Conservation (phyloP, 2,797 vertebrate species). For the Setipinna tenuifilis region DNA sequence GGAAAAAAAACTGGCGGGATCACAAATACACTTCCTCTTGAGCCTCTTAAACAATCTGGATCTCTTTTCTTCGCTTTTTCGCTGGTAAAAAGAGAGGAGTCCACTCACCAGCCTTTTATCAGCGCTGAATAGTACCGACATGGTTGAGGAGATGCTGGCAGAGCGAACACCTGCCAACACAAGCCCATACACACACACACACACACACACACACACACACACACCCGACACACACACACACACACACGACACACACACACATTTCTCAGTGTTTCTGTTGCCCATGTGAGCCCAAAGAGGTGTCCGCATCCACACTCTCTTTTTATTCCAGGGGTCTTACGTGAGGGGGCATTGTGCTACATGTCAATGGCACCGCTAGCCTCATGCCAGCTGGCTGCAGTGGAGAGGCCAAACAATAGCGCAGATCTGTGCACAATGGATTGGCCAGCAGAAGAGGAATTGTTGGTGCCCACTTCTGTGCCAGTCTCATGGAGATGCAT, state of each 20-base stretch:
- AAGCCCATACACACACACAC: slow-evolving; percentile 8
- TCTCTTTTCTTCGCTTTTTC: slow-evolving; percentile 42
- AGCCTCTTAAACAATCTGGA: slow-evolving; percentile 68
- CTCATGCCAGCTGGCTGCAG: slow-evolving; percentile 75
- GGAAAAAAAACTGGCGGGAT: slow-evolving; percentile 13
- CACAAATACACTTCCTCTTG: slow-evolving; percentile 68
- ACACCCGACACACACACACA: neutral
- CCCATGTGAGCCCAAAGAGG: slow-evolving; percentile 72
- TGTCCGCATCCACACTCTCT: slow-evolving; percentile 64
- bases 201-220: neutral
- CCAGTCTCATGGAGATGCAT: slow-evolving; percentile 59
- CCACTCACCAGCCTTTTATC: slow-evolving; percentile 68
- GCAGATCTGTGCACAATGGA: slow-evolving; percentile 70
- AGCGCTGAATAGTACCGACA: slow-evolving; percentile 62
- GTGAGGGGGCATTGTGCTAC: slow-evolving; percentile 75
- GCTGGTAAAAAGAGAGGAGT: slow-evolving; percentile 52
- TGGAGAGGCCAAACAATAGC: slow-evolving; percentile 65
- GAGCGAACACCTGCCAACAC: slow-evolving; percentile 69
- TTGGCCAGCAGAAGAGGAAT: slow-evolving; percentile 61
- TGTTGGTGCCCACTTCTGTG: slow-evolving; percentile 62
- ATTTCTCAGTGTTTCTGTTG: slow-evolving; percentile 33
- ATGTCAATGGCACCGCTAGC: slow-evolving; percentile 70
- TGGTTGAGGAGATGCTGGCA: slow-evolving; percentile 63
- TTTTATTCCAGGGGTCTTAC: slow-evolving; percentile 48
- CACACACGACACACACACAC: slow-evolving; percentile 3